Percentiles rank a stretch among this genome's conserved stretches.
These are phyloP conservation scores for Melanotus villosus DNA, from an alignment of 2,888 invertebrate species.

Conservation along the genomic window DNA sequence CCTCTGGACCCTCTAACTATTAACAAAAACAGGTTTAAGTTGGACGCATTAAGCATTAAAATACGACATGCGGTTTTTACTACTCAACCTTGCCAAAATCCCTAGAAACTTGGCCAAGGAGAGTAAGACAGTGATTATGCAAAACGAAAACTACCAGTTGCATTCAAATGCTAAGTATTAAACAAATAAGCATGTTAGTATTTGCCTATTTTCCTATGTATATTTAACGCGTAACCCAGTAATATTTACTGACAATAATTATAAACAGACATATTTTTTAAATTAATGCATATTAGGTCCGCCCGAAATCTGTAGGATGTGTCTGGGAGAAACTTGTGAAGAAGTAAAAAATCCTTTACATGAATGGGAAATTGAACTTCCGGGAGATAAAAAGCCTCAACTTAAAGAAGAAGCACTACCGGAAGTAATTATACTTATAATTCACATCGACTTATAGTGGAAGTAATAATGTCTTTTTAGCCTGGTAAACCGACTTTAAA, in stretches of 20 bases:
- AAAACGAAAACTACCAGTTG: background rate
- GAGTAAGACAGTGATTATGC: background rate
- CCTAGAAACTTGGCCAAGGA: constrained; percentile 11
- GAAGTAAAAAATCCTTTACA: constrained; percentile 88
- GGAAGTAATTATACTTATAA: constrained; percentile 67
- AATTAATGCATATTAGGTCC: no score
- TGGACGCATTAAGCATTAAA: no score
- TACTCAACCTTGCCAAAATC: constrained; percentile 20
- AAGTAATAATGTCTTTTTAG: constrained; percentile 16
- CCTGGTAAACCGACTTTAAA: constrained; percentile 73
- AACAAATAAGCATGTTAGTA: background rate
- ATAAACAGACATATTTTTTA: no score
- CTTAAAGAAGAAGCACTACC: constrained; percentile 76
- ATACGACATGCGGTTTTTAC: background rate
- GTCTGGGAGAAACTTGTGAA: constrained; percentile 91
- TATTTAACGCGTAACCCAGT: no score
- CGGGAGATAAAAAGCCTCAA: constrained; percentile 84
- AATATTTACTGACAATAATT: no score
- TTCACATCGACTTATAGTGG: no score
- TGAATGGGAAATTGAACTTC: constrained; percentile 90
- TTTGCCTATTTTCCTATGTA: no score
- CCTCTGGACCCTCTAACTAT: no score
- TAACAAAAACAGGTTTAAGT: constrained; percentile 7
- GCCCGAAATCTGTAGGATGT: constrained; percentile 90
- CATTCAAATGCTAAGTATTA: constrained; percentile 6